Percentiles rank a stretch among this genome's conserved stretches.
phyloP scores from a whole-genome alignment of 2,888 invertebrate species.

The Pristionchus fissidentatus region DNA sequence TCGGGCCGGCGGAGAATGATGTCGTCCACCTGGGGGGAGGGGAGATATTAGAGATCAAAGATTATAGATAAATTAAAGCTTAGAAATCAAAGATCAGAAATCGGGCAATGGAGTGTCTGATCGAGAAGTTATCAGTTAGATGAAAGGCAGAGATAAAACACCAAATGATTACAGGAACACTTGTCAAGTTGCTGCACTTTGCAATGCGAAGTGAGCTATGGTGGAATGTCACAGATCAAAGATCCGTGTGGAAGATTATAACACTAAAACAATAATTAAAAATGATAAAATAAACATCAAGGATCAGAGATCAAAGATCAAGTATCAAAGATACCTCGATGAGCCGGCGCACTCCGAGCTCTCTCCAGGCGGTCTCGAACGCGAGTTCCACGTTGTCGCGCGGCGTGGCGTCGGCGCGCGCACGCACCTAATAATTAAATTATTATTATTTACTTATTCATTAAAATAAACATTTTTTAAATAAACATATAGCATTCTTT shows the following conservation, averaged over 20 bases:
- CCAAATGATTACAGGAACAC: too few relatives aligned
- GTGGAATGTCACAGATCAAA: background rate
- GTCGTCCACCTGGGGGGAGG: constrained; percentile 69
- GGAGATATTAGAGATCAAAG: constrained; percentile 57
- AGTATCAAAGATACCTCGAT: constrained; percentile 50
- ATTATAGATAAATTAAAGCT: background rate
- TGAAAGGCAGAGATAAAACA: too few relatives aligned
- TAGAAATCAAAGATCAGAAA: background rate
- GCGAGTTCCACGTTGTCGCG: constrained; percentile 73
- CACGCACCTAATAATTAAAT: constrained; percentile 16
- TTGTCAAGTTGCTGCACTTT: too few relatives aligned
- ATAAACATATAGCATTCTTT: background rate
- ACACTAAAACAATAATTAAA: background rate
- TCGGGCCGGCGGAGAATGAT: constrained; percentile 74
- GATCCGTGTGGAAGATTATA: background rate
- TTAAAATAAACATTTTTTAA: background rate
- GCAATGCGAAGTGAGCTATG: background rate
- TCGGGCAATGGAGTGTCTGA: too few relatives aligned
- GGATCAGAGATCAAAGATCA: background rate
- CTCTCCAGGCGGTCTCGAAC: constrained; percentile 71
- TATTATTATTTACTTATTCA: background rate
- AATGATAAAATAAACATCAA: too few relatives aligned
- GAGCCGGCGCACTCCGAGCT: constrained; percentile 69
- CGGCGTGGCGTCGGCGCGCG: constrained; percentile 56
- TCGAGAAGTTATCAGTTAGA: too few relatives aligned